Evolutionary conservation across 1,140 invertebrate species (phyloP), one percentile per base, ranked within the genome.

Genomic region (Heliconius nattereri): DNA sequence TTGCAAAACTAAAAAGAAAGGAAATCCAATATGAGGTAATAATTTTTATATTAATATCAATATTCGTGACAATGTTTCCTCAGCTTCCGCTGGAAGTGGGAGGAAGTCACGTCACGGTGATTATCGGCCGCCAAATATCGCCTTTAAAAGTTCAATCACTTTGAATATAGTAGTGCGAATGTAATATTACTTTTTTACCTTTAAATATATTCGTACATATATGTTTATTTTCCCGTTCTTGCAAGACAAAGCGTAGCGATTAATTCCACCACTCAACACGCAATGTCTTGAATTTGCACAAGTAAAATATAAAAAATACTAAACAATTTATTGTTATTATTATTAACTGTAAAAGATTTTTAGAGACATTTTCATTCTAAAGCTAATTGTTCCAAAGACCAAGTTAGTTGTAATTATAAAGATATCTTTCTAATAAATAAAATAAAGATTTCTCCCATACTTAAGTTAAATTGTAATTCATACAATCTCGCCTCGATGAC

Each of bases 61-160:
- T 85, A 85, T 85, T 87, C 83, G 78, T 80, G 57, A 78, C 80
- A 78, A 71, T 77, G 81, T 77, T 80, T 78, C 26, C 45, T 13
- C 57, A 52, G 75, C 72, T 81, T 87, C 86, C 86, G 82, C 57
- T 73, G 71, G 19, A 52, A 60, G 29, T 57, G 32, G 45, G 26
- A 80, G 84, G 85, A 84, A 84, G 84, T 84, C 86, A 87, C 82
- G 83, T 86, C 72, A 76, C 71, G 37, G 57, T 49, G 81, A 85
- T 87, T 71, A 85, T 85, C 78, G 75, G 54, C 76, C 77, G 86
- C 86, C 85, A 84, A 87, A 85, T 82, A 84, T 82, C 78, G 78
- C 78, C 57, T 84, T 81, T 82, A 81, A 66, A 49, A 82, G 85
- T 84, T 85, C 84, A 82, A 72, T 85, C 80, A 86, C 82, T 80